Evolutionary conservation across 2,888 invertebrate genomes (phyloP), one percentile per base, ranked within the genome.

Genomic region (Plutella xylostella): DNA sequence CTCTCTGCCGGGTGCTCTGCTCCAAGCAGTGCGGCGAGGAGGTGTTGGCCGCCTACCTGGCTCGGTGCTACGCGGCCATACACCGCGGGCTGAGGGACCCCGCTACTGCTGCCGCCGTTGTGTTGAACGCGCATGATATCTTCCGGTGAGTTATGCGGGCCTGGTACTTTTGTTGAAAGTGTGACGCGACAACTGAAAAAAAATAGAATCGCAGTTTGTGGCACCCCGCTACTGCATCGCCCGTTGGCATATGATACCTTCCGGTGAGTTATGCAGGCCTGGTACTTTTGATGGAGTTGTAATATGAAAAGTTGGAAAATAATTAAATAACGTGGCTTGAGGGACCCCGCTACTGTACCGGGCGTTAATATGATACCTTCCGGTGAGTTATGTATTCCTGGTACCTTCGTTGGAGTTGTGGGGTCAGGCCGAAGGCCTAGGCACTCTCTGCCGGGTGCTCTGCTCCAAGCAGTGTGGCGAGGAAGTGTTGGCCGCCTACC

Each of bases 401-500:
- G n/a, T n/a, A n/a, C n/a, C n/a, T n/a, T n/a, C n/a, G n/a, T n/a
- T n/a, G n/a, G n/a, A n/a, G n/a, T n/a, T n/a, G n/a, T n/a, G n/a
- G n/a, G 92, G 98, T 1, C 88, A 95, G 48, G 98, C 98, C 0
- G 96, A 97, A 75, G 98, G 98, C 0, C 87, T 98, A 58, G 98
- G 97, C 18, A 92, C 98, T 3, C 78, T 99, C 18, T 98, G 98
- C 72, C 88, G 97, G 59, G 96, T 98, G 64, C 92, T 99, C 69
- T 97, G 96, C 72, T 92, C 97, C 0, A 97, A 97, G 77, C 96
- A 95, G 74, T 95, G 96, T 1, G 93, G 94, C 33, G 97, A 97
- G 80, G 92, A 93, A 63, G 95, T 99, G 56, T 84, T 95, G 44
- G 94, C 97, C 1, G 93, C 92, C 1, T 98, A 98, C 82, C 85